These are phyloP conservation scores for Alsophila aescularia DNA, from an alignment of 2,888 invertebrate genomes.

Conservation along the genomic window DNA sequence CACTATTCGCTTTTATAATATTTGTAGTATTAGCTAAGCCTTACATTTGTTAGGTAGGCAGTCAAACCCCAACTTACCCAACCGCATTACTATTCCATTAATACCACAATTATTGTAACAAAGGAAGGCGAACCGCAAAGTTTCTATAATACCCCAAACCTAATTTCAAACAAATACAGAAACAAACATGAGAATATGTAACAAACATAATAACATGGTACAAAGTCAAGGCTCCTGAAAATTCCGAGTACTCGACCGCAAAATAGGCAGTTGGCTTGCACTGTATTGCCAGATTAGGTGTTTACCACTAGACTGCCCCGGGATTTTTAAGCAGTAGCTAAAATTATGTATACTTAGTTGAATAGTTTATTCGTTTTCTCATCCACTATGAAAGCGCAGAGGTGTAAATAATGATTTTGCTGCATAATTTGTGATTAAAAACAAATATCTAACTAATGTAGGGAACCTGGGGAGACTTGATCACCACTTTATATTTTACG, in stretches of 20 bases:
- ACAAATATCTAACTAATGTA: no score
- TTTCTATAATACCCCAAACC: conserved; percentile 4
- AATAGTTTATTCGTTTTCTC: background rate
- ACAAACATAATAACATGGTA: background rate
- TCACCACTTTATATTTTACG: no score
- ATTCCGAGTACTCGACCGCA: conserved; percentile 4
- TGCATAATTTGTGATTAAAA: no score
- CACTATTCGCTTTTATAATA: no score
- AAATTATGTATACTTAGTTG: background rate
- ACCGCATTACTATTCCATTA: background rate
- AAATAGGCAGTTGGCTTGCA: background rate
- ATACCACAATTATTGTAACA: conserved; percentile 1
- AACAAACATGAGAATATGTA: conserved; percentile 2
- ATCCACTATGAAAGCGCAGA: no score
- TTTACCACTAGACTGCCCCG: background rate
- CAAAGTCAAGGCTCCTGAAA: conserved; percentile 9
- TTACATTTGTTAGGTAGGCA: background rate
- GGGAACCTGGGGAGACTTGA: no score
- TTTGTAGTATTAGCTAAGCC: no score
- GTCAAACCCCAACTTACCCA: background rate
- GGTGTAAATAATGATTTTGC: no score
- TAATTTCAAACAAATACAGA: background rate
- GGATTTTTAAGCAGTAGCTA: background rate
- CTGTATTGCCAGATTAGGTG: background rate
- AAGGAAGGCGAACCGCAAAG: conserved; percentile 9